Base-by-base conservation (phyloP, 2,113 vertebrate genomes). In the Copsychus sechellarum region DNA sequence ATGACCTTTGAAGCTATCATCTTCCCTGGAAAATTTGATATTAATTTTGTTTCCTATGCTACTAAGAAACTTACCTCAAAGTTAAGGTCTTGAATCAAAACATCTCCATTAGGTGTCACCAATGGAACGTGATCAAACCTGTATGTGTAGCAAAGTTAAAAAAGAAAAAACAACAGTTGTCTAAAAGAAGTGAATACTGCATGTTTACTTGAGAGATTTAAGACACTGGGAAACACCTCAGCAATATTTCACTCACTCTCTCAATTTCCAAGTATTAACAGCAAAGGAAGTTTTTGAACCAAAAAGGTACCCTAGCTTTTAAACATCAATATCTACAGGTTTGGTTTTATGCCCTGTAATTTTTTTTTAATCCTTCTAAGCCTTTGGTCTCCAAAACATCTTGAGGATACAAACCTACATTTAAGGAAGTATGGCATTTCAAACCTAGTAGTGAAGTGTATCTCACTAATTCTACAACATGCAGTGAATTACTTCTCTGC, bases 41-140 rank as follows among this genome's bases (percentile, higher is more conserved):
- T 9, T 6, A 57, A 8, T 34, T 86, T 53, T 3, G 10, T 40
- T 88, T 69, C 25, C 31, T 40, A n/a, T 22, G 6, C 29, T 19
- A 83, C 25, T 40, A 57, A 84, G 90, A 81, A 91, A 61, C 95
- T 96, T 98, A 99, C 99, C 98, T 99, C 99, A 97, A 99, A 99
- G 56, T 97, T 98, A 66, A 99, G 98, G 78, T 99, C 99, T 96
- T 81, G 96, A 95, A 99, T 99, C 91, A 99, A 97, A 80, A 99
- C n/a, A 94, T 99, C 99, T 93, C 99, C 99, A 94, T 99, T 99
- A 91, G 99, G 99, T 31, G 99, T 99, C 79, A 98, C 98, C 70
- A 99, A 96, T 1, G 99, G 99, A 82, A 99, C 99, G 58, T 99
- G 99, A 73, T 99, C 99, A 98, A 99, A 99, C 87, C 99, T 99